Evolutionary conservation across 2,888 invertebrate species (phyloP).

Genomic region (Sceliomorpha sp.): DNA sequence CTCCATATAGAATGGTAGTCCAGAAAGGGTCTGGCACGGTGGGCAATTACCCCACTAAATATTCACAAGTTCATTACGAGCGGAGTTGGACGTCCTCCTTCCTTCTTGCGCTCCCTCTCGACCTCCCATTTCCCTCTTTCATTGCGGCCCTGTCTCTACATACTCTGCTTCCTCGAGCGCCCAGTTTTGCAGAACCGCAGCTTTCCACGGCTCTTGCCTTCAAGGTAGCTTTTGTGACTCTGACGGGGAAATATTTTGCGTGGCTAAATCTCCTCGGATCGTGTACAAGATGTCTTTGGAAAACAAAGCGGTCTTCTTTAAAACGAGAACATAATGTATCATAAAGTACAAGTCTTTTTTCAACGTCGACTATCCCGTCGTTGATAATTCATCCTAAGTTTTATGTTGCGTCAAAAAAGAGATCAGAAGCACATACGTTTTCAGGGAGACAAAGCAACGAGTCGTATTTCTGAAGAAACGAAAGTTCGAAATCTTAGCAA

Average conservation of each 20-base stretch:
- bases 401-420: too few relatives aligned
- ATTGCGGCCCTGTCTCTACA: constrained; percentile 48
- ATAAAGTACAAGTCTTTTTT: constrained; percentile 11
- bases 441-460: too few relatives aligned
- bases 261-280: constrained; percentile 57
- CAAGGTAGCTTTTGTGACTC: constrained; percentile 47
- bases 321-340: constrained; percentile 34
- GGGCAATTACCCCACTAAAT: constrained; percentile 78
- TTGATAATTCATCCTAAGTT: background rate
- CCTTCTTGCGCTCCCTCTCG: constrained; percentile 25
- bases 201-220: constrained; percentile 49
- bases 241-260: constrained; percentile 59
- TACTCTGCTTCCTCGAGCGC: constrained; percentile 52
- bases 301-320: constrained; percentile 40
- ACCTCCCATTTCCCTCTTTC: constrained; percentile 49
- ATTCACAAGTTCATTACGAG: constrained; percentile 78
- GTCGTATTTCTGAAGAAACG: too few relatives aligned
- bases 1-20: constrained; percentile 61
- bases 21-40: constrained; percentile 63
- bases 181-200: constrained; percentile 52
- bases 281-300: constrained; percentile 33
- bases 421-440: too few relatives aligned
- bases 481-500: too few relatives aligned
- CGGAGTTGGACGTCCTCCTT: constrained; percentile 59
- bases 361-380: constrained; percentile 6